phyloP scores from a whole-genome alignment of 2,888 invertebrate species.

The Drosophila recens region DNA sequence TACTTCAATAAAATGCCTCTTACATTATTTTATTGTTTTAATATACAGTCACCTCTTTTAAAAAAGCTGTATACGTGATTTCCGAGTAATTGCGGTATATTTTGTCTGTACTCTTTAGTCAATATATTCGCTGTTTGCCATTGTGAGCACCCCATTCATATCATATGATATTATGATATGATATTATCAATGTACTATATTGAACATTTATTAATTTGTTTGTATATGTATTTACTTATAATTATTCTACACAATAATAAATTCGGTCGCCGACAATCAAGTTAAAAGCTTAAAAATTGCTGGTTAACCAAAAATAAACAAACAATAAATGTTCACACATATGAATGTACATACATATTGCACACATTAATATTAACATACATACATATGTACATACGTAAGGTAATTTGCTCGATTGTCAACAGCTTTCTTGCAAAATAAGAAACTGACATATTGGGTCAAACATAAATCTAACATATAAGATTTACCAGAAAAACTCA shows the following conservation, averaged over 20 bases:
- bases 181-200: slow-evolving; percentile 1
- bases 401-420: not conserved
- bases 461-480: slow-evolving; percentile 4
- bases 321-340: slow-evolving; percentile 4
- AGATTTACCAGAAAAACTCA: not conserved
- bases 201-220: slow-evolving; percentile 2
- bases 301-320: slow-evolving; percentile 12
- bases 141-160: slow-evolving; percentile 9
- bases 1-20: not conserved
- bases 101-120: slow-evolving; percentile 9
- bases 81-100: slow-evolving; percentile 17
- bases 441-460: not conserved
- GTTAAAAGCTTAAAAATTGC: slow-evolving; percentile 1
- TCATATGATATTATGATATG: slow-evolving; percentile 12
- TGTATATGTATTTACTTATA: slow-evolving; percentile 1
- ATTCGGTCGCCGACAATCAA: not conserved
- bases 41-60: slow-evolving; percentile 1
- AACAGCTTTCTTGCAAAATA: not conserved
- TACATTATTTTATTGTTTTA: not conserved
- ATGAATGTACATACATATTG: not conserved
- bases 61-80: slow-evolving; percentile 7
- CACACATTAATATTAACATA: too few relatives aligned
- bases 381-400: not conserved
- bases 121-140: slow-evolving; percentile 14
- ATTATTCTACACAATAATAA: slow-evolving; percentile 12